These are phyloP conservation scores for Drosophila meridiana DNA, from an alignment of 2,888 invertebrate genomes.

Conservation along the genomic window DNA sequence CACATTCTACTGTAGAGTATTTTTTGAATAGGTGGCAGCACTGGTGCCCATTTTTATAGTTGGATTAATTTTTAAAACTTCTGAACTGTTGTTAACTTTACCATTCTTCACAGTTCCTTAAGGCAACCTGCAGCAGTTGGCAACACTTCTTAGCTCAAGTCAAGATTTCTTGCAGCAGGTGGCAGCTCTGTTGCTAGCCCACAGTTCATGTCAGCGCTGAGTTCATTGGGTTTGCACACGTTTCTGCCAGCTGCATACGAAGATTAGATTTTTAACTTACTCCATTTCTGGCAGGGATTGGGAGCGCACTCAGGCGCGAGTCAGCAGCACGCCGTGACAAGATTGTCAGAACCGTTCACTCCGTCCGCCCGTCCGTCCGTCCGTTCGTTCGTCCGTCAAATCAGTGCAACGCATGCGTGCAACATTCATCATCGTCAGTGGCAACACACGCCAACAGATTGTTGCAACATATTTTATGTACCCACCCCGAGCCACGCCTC, in stretches of 20 bases:
- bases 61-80: neutral
- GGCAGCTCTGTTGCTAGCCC: neutral
- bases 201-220: neutral
- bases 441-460: conserved; percentile 70
- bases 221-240: neutral
- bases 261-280: neutral
- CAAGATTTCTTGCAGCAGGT: neutral
- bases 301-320: conserved; percentile 5
- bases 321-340: conserved; percentile 32
- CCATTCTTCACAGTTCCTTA: neutral
- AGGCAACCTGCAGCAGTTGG: neutral
- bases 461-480: conserved; percentile 77
- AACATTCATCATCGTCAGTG: conserved; percentile 77
- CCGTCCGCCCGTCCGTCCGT: conserved; percentile 8
- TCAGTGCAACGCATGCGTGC: conserved; percentile 78
- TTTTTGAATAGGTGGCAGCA: neutral
- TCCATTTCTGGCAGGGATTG: conserved; percentile 11
- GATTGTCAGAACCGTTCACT: conserved; percentile 33
- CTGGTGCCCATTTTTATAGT: neutral
- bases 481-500: neutral
- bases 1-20: neutral
- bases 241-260: neutral
- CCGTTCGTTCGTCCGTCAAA: conserved; percentile 53
- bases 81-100: neutral
- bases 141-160: neutral